These are phyloP conservation scores for Perdita meconis DNA, from an alignment of 2,888 invertebrate species.

Conservation along the genomic window DNA sequence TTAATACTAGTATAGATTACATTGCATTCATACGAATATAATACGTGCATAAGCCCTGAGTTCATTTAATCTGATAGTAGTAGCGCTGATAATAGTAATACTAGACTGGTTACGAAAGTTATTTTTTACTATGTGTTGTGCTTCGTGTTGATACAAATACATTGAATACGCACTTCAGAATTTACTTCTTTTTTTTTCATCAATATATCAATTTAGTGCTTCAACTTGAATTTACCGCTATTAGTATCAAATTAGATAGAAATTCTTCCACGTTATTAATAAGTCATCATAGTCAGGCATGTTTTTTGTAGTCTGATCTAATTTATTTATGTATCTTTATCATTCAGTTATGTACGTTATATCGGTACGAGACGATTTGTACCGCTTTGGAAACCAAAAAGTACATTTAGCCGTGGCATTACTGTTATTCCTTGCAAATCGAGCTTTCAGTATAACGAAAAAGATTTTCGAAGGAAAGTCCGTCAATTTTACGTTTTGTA, in stretches of 20 bases:
- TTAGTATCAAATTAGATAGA: conserved; percentile 49
- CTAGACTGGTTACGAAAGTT: conserved; percentile 19
- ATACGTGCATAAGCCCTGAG: conserved; percentile 29
- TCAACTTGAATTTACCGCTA: conserved; percentile 4
- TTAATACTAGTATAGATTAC: conserved; percentile 62
- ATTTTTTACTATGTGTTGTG: too few species aligned
- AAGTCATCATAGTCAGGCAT: conserved; percentile 40
- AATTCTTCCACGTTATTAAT: conserved; percentile 31
- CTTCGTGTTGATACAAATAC: too few species aligned
- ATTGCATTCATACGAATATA: conserved; percentile 45
- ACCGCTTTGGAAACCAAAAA: conserved; percentile 16
- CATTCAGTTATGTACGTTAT: conserved; percentile 22
- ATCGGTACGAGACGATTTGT: conserved; percentile 28
- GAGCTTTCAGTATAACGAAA: conserved; percentile 38
- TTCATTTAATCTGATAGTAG: conserved; percentile 50
- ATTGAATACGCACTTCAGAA: too few species aligned
- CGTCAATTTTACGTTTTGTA: conserved; percentile 58
- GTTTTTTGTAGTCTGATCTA: conserved; percentile 47
- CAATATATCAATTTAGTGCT: too few species aligned
- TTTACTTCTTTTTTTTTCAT: too few species aligned
- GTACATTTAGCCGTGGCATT: conserved; percentile 38
- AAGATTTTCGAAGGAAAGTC: conserved; percentile 36
- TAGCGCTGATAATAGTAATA: conserved; percentile 17
- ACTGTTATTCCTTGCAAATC: conserved; percentile 40
- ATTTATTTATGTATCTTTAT: conserved; percentile 56